Evolutionary conservation across 2,797 vertebrate genomes (phyloP).

Genomic region (Ciconia nigra): DNA sequence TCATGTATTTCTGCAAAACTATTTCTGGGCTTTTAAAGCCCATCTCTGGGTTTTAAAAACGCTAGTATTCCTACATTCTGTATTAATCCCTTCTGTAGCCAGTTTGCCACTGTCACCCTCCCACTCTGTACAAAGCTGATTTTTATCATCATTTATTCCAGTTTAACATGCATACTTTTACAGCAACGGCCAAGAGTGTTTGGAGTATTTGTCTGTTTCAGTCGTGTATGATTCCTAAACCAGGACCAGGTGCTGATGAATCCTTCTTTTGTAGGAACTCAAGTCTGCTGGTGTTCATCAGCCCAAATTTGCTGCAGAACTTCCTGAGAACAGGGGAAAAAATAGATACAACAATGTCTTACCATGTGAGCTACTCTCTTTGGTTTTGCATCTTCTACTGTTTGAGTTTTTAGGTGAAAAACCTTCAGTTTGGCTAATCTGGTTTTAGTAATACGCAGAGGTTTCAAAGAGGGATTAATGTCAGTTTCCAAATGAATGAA

Average conservation of each 20-base stretch:
- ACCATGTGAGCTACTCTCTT: conserved; percentile 84
- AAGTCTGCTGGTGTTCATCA: conserved; percentile 85
- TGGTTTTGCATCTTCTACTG: not conserved
- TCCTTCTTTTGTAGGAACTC: conserved; percentile 80
- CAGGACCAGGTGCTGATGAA: not conserved
- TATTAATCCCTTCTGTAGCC: not conserved
- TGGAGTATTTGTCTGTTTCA: not conserved
- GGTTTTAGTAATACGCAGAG: not conserved
- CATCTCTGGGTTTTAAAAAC: not conserved
- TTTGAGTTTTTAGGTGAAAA: not conserved
- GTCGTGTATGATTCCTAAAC: not conserved
- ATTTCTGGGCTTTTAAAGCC: not conserved
- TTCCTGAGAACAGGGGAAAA: conserved; percentile 89
- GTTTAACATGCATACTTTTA: not conserved
- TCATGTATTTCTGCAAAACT: not conserved
- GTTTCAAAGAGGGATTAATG: not conserved
- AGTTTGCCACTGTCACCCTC: not conserved
- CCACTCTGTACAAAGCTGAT: not conserved
- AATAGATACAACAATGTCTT: conserved; percentile 97
- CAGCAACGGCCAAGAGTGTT: not conserved
- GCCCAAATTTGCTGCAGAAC: conserved; percentile 79
- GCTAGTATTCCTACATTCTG: not conserved
- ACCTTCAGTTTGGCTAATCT: not conserved
- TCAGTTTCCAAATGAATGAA: not conserved
- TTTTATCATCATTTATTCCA: not conserved